Evolutionary conservation across 1,140 invertebrate species (phyloP).

Genomic region (Chionoecetes opilio): DNA sequence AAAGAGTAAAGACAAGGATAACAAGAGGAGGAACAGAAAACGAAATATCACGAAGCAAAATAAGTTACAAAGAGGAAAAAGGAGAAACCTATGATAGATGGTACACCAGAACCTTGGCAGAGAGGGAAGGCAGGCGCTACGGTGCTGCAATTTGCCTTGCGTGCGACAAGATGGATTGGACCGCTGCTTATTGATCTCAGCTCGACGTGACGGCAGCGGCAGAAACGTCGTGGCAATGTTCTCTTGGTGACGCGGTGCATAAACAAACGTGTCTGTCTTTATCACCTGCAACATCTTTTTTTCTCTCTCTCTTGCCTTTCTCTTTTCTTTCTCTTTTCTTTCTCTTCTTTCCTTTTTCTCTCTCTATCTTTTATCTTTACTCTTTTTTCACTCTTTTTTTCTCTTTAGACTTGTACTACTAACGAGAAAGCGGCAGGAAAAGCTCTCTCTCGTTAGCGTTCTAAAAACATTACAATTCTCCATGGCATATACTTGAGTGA

Average conservation of each 20-base stretch:
- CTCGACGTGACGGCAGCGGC: not conserved
- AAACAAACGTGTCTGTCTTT: not conserved
- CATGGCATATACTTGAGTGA: too few species aligned
- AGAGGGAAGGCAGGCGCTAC: not conserved
- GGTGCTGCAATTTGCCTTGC: not conserved
- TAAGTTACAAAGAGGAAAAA: too few species aligned
- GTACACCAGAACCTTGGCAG: not conserved
- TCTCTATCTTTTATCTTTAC: too few species aligned
- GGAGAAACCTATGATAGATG: not conserved
- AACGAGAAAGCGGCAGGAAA: too few species aligned
- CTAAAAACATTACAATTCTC: too few species aligned
- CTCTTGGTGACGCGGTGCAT: not conserved
- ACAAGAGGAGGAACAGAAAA: not conserved
- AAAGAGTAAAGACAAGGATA: not conserved
- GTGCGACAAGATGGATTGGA: constrained; percentile 14
- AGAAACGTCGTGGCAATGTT: not conserved
- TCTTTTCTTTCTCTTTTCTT: too few species aligned
- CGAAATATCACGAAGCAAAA: not conserved
- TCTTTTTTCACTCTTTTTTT: too few species aligned
- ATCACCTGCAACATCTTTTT: not conserved
- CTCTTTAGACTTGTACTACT: too few species aligned
- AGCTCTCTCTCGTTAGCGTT: too few species aligned
- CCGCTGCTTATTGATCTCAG: not conserved
- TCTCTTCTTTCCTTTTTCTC: too few species aligned
- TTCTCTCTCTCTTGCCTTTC: too few species aligned